Evolutionary conservation across 2,888 invertebrate genomes (phyloP).

Genomic region (Phania funesta): DNA sequence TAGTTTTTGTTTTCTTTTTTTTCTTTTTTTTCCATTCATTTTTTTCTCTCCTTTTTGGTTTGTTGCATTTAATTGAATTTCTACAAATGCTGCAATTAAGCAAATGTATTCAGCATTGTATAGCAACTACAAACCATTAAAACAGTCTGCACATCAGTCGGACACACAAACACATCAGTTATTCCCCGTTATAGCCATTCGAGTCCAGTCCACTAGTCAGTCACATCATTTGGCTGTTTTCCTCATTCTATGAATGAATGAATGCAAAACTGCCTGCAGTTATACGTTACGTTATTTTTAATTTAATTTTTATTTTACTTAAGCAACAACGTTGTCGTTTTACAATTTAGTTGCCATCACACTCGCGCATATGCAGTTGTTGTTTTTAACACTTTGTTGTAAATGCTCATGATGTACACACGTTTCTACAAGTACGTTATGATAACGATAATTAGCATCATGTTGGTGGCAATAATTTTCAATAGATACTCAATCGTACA

Average conservation of each 20-base stretch:
- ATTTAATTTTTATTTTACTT: background rate
- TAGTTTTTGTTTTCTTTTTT: too few species aligned
- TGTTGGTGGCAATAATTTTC: constrained; percentile 14
- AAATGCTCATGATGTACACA: background rate
- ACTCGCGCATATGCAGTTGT: background rate
- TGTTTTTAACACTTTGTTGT: constrained; percentile 15
- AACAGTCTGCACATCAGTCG: background rate
- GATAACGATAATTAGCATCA: constrained; percentile 20
- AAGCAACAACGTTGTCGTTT: background rate
- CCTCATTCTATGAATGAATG: constrained; percentile 13
- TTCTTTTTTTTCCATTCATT: background rate
- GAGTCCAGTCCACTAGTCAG: background rate
- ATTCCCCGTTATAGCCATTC: constrained; percentile 37
- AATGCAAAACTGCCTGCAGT: constrained; percentile 9
- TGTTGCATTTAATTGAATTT: constrained; percentile 58
- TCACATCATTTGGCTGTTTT: background rate
- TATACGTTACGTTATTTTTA: background rate
- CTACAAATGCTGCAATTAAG: constrained; percentile 57
- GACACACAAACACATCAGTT: background rate
- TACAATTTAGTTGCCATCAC: constrained; percentile 50
- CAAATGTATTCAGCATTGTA: constrained; percentile 29
- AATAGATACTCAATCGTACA: constrained; percentile 1
- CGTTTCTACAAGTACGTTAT: too few species aligned
- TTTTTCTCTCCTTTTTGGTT: background rate
- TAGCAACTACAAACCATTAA: constrained; percentile 11